phyloP scores from a whole-genome alignment of 64 coral and sea anemone genomes.

The Stichodactyla helianthus region DNA sequence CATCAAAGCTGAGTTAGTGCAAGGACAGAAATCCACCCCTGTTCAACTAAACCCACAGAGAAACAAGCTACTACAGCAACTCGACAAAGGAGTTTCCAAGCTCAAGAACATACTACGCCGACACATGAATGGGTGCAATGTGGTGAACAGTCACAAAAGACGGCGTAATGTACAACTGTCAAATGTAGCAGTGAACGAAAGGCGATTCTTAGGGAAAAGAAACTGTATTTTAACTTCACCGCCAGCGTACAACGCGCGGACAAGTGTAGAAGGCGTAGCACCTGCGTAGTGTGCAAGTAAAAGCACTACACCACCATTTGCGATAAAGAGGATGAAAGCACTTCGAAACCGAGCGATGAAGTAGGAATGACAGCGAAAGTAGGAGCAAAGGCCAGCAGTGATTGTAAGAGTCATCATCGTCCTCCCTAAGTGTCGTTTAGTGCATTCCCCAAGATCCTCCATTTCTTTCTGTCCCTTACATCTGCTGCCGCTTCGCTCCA shows the following conservation, averaged over 20 bases:
- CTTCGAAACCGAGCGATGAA: too few species aligned
- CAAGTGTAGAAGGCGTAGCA: slow-evolving; percentile 10
- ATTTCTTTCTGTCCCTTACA: too few species aligned
- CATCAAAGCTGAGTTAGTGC: slow-evolving; percentile 20
- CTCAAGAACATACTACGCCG: not conserved
- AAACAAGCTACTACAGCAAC: not conserved
- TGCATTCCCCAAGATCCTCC: too few species aligned
- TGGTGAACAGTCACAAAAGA: slow-evolving; percentile 17
- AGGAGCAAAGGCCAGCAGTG: too few species aligned
- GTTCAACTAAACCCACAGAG: not conserved
- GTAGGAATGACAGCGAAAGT: too few species aligned
- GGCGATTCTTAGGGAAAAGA: too few species aligned
- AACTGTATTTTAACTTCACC: slow-evolving; percentile 39
- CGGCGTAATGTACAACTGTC: slow-evolving; percentile 28
- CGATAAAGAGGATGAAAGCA: too few species aligned
- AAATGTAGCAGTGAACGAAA: not conserved
- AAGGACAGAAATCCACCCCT: not conserved
- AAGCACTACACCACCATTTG: not conserved
- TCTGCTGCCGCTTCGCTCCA: too few species aligned
- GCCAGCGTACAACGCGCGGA: slow-evolving; percentile 27
- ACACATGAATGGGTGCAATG: slow-evolving; percentile 37
- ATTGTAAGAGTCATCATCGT: too few species aligned
- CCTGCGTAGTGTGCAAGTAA: too few species aligned
- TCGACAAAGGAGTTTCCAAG: too few species aligned
- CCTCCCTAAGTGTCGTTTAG: too few species aligned